Evolutionary conservation across 2,888 invertebrate species (phyloP).

Genomic region (Ommatoiulus sabulosus): DNA sequence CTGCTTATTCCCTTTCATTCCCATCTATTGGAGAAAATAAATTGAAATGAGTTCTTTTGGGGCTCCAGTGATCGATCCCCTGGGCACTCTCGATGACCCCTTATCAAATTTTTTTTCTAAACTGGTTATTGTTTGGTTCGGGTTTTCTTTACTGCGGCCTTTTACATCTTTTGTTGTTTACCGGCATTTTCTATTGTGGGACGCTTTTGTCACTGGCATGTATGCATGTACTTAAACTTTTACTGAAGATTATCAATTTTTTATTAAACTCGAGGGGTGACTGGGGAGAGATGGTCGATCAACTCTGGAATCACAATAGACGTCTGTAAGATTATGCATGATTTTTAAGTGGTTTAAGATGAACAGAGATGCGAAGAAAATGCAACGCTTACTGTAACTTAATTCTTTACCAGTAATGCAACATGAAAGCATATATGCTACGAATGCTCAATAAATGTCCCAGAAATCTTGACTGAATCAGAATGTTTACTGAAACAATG

Average conservation of each 20-base stretch:
- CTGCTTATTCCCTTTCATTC: background rate
- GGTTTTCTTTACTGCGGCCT: background rate
- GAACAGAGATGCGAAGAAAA: too few species aligned
- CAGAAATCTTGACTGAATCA: too few species aligned
- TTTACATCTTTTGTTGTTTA: constrained; percentile 4
- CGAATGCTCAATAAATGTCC: too few species aligned
- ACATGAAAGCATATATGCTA: too few species aligned
- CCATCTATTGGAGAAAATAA: background rate
- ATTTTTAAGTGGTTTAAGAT: background rate
- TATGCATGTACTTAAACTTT: background rate
- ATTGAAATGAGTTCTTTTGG: background rate
- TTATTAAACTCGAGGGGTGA: background rate
- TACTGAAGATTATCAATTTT: background rate
- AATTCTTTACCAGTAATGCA: too few species aligned
- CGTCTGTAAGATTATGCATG: background rate
- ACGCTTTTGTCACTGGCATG: background rate
- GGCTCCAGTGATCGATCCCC: background rate
- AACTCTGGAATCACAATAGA: background rate
- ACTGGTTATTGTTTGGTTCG: constrained; percentile 5
- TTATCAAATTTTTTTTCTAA: background rate
- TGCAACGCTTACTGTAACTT: too few species aligned
- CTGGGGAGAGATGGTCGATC: background rate
- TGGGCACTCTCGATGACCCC: background rate
- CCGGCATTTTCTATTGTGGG: constrained; percentile 12
- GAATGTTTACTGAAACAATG: too few species aligned